Evolutionary conservation across 2,113 vertebrate genomes (phyloP).

Genomic region (Haplotaxodon microlepis): DNA sequence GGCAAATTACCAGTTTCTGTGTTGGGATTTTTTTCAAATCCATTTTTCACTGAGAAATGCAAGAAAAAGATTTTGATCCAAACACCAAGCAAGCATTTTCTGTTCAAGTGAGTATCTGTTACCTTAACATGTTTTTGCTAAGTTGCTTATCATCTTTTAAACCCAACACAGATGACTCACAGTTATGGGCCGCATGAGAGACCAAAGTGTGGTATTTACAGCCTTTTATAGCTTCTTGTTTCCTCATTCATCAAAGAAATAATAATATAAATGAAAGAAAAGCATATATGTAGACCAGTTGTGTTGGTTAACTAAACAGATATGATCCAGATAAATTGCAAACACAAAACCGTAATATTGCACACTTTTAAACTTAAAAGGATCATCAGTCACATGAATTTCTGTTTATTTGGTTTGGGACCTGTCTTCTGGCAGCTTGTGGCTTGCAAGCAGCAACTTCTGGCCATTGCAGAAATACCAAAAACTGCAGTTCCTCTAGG

Average conservation of each 20-base stretch:
- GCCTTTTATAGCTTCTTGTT: not conserved
- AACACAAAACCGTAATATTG: not conserved
- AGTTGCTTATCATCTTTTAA: not conserved
- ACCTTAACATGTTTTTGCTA: not conserved
- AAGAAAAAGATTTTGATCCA: not conserved
- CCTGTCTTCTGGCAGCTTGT: not conserved
- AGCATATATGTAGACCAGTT: not conserved
- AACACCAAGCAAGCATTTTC: not conserved
- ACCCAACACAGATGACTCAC: not conserved
- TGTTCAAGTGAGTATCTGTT: not conserved
- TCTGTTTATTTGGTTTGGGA: not conserved
- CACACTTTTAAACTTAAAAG: not conserved
- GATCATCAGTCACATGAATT: not conserved
- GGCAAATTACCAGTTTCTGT: not conserved
- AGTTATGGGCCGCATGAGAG: not conserved
- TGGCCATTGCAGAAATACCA: not conserved
- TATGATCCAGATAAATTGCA: not conserved
- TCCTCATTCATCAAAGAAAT: not conserved
- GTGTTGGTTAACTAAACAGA: not conserved
- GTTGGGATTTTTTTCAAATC: not conserved
- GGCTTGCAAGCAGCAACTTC: not conserved
- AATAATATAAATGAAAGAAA: not conserved
- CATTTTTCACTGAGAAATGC: not conserved
- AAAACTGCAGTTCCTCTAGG: not conserved
- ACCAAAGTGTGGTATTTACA: not conserved